Base-by-base conservation (phyloP, 92 coral and sea anemone genomes). In the Phenganax subtilis region DNA sequence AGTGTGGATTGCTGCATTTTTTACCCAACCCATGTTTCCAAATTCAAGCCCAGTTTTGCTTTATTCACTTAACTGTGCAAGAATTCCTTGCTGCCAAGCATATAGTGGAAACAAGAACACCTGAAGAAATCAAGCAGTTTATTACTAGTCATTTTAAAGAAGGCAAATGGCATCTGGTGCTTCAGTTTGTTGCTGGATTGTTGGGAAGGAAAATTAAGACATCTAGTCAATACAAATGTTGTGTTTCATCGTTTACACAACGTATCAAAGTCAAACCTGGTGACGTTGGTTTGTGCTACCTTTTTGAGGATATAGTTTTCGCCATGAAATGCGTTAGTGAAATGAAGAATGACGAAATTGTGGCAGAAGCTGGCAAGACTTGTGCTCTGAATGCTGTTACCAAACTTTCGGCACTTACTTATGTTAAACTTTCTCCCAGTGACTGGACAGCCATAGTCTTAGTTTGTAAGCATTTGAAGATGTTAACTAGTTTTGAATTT, bases 1-100 rank as follows among this genome's bases (percentile, higher is more conserved):
- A 55, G 11, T 52, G 37, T 0, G 80, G 80, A 14, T 55, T 75
- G 51, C 29, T 75, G 65, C 2, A 75, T 10, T 10, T 7, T 54
- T 55, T 75, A 55, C 57, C 80, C 0, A n/a, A 17, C 17, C n/a
- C 80, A 0, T 0, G 6, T 8, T 72, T 4, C 9, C 51, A 25
- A 30, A 30, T 12, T n/a, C n/a, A n/a, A n/a, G n/a, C n/a, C n/a
- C n/a, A n/a, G n/a, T n/a, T n/a, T n/a, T n/a, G n/a, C n/a, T n/a
- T n/a, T n/a, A n/a, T n/a, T n/a, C n/a, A n/a, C n/a, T n/a, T n/a
- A n/a, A n/a, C n/a, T n/a, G n/a, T 75, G 6, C 80, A 75, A 55
- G 80, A 75, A 75, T 75, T 75, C 28, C 80, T 75, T 31, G 80
- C 80, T 0, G 80, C 80, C 8, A 75, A 55, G 44, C 63, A 75